phyloP scores from a whole-genome alignment of 2,113 vertebrate species.

The Sitta europaea region DNA sequence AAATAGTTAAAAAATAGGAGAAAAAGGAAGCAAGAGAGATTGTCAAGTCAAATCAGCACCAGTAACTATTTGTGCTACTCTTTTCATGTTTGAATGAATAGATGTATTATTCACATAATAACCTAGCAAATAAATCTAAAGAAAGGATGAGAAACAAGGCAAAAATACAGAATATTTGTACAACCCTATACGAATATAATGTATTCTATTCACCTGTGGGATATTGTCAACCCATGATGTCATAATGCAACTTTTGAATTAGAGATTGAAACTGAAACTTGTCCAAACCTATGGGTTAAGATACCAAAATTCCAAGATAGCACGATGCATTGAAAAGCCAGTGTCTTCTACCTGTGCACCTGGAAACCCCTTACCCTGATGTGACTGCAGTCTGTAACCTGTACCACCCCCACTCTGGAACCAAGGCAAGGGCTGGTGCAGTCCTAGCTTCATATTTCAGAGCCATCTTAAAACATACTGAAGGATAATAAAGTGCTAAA shows the following conservation, averaged over 20 bases:
- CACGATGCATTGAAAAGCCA: rapidly evolving
- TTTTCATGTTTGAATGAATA: not conserved
- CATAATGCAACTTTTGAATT: not conserved
- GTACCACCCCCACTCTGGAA: not conserved
- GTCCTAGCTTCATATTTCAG: not conserved
- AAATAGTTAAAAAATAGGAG: not conserved
- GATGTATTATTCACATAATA: not conserved
- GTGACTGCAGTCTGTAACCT: not conserved
- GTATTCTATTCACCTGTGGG: not conserved
- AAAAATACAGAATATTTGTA: not conserved
- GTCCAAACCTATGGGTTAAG: not conserved
- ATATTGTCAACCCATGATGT: not conserved
- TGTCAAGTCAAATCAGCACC: not conserved
- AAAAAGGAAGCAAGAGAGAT: not conserved
- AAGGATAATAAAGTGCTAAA: not conserved
- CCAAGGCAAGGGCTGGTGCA: not conserved
- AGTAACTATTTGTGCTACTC: not conserved
- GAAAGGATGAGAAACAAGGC: not conserved
- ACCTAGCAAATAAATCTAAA: not conserved
- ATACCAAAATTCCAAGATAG: not conserved
- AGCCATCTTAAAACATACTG: not conserved
- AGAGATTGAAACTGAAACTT: not conserved
- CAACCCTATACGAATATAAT: not conserved
- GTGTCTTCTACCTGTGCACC: not conserved
- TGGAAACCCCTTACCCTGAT: not conserved